These are phyloP conservation scores for Uloborus diversus DNA, from an alignment of 1,140 invertebrate species.

Conservation along the genomic window DNA sequence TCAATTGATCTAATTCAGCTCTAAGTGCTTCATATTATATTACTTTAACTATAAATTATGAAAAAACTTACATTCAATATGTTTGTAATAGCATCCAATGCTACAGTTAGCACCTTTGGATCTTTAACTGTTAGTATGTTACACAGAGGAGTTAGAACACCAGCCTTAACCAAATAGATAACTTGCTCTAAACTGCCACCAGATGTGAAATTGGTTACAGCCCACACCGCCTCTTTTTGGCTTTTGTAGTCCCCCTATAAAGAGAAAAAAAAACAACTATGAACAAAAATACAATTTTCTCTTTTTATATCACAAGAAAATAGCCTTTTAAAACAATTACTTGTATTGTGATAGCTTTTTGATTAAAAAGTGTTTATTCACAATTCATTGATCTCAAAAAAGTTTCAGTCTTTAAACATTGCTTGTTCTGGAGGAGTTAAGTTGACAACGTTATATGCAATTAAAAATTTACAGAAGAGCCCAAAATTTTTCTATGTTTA, in stretches of 20 bases:
- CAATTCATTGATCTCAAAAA: no score
- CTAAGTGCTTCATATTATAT: neutral
- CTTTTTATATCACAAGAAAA: no score
- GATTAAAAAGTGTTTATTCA: no score
- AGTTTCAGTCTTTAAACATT: no score
- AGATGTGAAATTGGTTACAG: constrained; percentile 97
- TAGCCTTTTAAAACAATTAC: no score
- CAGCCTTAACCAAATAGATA: constrained; percentile 80
- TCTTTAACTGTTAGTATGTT: constrained; percentile 86
- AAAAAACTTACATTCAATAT: constrained; percentile 78
- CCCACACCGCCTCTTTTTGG: constrained; percentile 99
- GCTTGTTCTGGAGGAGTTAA: no score
- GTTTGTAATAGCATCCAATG: constrained; percentile 90
- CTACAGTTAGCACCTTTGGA: constrained; percentile 83
- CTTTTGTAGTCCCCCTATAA: constrained; percentile 92
- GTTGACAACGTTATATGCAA: no score
- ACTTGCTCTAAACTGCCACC: constrained; percentile 92
- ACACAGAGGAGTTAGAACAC: constrained; percentile 91
- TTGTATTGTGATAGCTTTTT: no score
- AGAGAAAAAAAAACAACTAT: neutral
- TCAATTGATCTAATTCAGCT: no score
- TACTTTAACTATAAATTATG: neutral
- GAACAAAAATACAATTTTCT: neutral
- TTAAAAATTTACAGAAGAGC: no score
- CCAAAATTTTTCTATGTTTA: no score